Evolutionary conservation across 2,888 invertebrate genomes (phyloP).

Genomic region (Lasius platythorax): DNA sequence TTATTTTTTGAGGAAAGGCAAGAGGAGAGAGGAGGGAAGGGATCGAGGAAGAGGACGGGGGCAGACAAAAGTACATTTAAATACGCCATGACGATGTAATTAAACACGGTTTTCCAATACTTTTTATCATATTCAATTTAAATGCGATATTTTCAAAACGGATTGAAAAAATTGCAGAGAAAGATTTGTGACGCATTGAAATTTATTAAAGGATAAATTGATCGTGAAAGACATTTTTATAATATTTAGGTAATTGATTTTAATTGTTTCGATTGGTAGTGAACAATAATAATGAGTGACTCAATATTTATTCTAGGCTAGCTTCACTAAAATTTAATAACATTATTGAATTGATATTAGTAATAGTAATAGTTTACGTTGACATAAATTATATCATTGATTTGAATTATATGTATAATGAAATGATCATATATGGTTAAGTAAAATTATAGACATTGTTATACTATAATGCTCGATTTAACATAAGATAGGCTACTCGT

Average conservation of each 20-base stretch:
- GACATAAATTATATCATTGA: neutral
- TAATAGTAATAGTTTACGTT: neutral
- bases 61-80: neutral
- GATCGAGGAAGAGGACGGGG: neutral
- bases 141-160: neutral
- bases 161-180: neutral
- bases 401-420: neutral
- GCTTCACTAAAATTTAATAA: neutral
- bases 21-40: neutral
- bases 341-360: neutral
- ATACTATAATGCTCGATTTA: neutral
- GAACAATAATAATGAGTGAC: neutral
- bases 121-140: neutral
- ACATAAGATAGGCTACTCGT: neutral
- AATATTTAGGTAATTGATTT: slow-evolving; percentile 4
- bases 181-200: neutral
- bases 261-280: neutral
- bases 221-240: neutral
- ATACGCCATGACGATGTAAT: slow-evolving; percentile 1
- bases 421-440: neutral
- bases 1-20: neutral
- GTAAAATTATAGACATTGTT: neutral
- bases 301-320: neutral
- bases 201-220: neutral
- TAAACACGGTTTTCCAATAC: neutral